Evolutionary conservation across 2,888 invertebrate genomes (phyloP).

Genomic region (Diachrysia chrysitis): DNA sequence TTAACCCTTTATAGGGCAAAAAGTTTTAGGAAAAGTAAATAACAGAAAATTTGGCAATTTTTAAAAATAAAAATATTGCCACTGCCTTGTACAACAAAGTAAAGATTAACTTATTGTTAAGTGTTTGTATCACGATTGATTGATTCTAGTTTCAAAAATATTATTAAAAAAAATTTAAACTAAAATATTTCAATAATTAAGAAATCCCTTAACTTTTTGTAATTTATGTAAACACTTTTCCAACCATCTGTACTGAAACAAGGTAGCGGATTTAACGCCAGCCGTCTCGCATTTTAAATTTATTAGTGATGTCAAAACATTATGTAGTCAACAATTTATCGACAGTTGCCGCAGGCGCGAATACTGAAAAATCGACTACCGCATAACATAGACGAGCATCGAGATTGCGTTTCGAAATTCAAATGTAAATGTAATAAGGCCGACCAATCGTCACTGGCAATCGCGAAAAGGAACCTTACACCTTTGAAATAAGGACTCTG

Average conservation of each 20-base stretch:
- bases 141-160: too few relatives aligned
- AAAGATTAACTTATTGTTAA: too few relatives aligned
- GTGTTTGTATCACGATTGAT: too few relatives aligned
- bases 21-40: too few relatives aligned
- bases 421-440: conserved; percentile 33
- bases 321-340: conserved; percentile 65
- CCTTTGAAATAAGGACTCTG: background rate
- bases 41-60: too few relatives aligned
- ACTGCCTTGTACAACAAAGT: too few relatives aligned
- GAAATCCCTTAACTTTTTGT: background rate
- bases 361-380: conserved; percentile 68
- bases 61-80: too few relatives aligned
- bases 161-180: background rate
- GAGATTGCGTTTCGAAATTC: conserved; percentile 59
- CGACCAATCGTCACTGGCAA: background rate
- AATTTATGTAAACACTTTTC: conserved; percentile 21
- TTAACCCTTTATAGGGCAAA: too few relatives aligned
- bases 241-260: conserved; percentile 49
- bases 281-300: conserved; percentile 60
- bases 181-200: background rate
- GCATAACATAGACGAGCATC: conserved; percentile 51
- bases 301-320: conserved; percentile 71
- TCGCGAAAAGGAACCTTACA: background rate
- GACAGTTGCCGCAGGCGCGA: conserved; percentile 57
- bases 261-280: conserved; percentile 59